Evolutionary conservation across 2,888 invertebrate species (phyloP).

Genomic region (Epirrhoe tristata): DNA sequence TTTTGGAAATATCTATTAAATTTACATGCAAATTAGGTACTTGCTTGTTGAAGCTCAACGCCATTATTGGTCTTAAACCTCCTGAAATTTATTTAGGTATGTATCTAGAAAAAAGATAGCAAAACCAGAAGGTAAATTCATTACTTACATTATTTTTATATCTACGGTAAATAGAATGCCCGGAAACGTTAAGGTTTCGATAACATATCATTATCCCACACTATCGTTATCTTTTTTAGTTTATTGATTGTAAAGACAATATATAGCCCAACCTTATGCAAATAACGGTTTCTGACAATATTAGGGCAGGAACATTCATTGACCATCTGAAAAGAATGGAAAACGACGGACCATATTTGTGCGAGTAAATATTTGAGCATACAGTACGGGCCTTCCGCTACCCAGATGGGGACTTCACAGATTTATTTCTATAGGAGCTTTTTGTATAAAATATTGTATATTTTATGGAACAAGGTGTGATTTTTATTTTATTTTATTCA

Average conservation of each 20-base stretch:
- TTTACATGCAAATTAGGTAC: conserved; percentile 20
- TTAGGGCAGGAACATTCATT: conserved; percentile 60
- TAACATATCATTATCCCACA: too few species aligned
- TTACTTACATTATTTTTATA: too few species aligned
- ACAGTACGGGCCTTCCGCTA: conserved; percentile 50
- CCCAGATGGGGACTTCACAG: conserved; percentile 51
- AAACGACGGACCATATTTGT: conserved; percentile 73
- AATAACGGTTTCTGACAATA: conserved; percentile 11
- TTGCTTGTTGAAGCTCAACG: conserved; percentile 9
- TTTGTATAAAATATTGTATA: background rate
- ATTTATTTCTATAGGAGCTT: conserved; percentile 31
- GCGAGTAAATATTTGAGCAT: conserved; percentile 72
- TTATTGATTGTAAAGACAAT: background rate
- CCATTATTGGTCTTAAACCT: conserved; percentile 8
- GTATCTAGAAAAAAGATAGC: too few species aligned
- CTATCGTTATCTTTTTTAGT: background rate
- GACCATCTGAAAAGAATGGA: conserved; percentile 71
- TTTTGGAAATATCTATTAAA: conserved; percentile 16
- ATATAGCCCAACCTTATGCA: background rate
- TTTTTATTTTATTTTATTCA: too few species aligned
- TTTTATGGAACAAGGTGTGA: too few species aligned
- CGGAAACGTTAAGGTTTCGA: too few species aligned
- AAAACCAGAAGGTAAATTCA: too few species aligned
- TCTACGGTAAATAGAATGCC: too few species aligned
- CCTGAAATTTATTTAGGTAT: too few species aligned